Evolutionary conservation across 2,888 invertebrate species (phyloP).

Genomic region (Hirtodrosophila alboralis): DNA sequence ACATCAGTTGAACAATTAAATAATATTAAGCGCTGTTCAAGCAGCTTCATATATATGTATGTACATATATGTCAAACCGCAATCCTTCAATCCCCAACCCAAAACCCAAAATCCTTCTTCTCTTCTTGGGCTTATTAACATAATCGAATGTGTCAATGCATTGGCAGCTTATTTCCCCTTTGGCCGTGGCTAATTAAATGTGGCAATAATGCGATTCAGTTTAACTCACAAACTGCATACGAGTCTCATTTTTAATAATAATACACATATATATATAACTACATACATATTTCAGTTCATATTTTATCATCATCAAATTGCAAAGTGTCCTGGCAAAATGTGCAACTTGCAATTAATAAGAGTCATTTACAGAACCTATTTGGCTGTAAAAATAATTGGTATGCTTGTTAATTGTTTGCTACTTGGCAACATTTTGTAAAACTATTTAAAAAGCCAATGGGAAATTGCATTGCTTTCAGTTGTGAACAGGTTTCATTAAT

Average conservation of each 20-base stretch:
- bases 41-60: no score
- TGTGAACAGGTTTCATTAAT: conserved; percentile 1
- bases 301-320: conserved; percentile 31
- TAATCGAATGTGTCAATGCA: conserved; percentile 70
- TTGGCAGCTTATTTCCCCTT: conserved; percentile 35
- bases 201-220: conserved; percentile 52
- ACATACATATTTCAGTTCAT: conserved; percentile 16
- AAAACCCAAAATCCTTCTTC: background rate
- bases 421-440: conserved; percentile 19
- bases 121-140: conserved; percentile 62
- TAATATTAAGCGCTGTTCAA: conserved; percentile 38
- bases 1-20: conserved; percentile 72
- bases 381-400: conserved; percentile 39
- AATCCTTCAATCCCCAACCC: background rate
- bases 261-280: background rate
- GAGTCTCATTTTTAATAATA: no score
- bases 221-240: background rate
- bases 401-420: conserved; percentile 21
- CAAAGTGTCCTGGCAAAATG: conserved; percentile 37
- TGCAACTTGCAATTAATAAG: conserved; percentile 57
- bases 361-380: conserved; percentile 52
- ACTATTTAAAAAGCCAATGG: background rate
- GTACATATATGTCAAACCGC: conserved; percentile 10
- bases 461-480: background rate
- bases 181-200: conserved; percentile 68